phyloP scores from a whole-genome alignment of 1,140 invertebrate species.

The Aphis craccivora region DNA sequence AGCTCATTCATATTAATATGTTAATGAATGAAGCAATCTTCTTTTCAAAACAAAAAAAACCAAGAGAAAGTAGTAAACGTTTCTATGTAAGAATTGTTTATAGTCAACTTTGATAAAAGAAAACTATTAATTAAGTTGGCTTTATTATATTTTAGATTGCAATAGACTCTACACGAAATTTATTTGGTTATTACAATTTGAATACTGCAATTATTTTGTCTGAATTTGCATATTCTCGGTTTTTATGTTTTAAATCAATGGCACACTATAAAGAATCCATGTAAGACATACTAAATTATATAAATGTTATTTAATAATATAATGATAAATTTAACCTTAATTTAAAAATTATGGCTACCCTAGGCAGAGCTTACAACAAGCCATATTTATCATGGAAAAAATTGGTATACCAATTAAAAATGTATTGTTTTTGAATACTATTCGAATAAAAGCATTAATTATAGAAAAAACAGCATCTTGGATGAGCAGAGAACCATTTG shows the following conservation, averaged over 20 bases:
- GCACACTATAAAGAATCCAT: slow-evolving; percentile 82
- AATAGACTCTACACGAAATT: too few relatives aligned
- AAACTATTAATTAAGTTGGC: too few relatives aligned
- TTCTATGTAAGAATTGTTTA: too few relatives aligned
- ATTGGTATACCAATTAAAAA: slow-evolving; percentile 81
- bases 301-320: background rate
- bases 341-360: background rate
- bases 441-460: slow-evolving; percentile 89
- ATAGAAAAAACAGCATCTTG: slow-evolving; percentile 92
- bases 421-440: slow-evolving; percentile 84
- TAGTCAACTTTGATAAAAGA: too few relatives aligned
- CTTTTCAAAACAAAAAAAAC: too few relatives aligned
- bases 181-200: too few relatives aligned
- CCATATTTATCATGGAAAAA: slow-evolving; percentile 81
- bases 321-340: background rate
- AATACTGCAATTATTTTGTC: too few relatives aligned
- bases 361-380: slow-evolving; percentile 60
- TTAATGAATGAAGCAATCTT: background rate
- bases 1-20: background rate
- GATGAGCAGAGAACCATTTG: slow-evolving; percentile 61
- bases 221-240: slow-evolving; percentile 75
- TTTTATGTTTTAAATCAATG: slow-evolving; percentile 89
- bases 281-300: slow-evolving; percentile 62
- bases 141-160: too few relatives aligned
- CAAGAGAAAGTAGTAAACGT: too few relatives aligned